Conservation (phyloP, 1,140 invertebrate species). For the Hermetia illucens region DNA sequence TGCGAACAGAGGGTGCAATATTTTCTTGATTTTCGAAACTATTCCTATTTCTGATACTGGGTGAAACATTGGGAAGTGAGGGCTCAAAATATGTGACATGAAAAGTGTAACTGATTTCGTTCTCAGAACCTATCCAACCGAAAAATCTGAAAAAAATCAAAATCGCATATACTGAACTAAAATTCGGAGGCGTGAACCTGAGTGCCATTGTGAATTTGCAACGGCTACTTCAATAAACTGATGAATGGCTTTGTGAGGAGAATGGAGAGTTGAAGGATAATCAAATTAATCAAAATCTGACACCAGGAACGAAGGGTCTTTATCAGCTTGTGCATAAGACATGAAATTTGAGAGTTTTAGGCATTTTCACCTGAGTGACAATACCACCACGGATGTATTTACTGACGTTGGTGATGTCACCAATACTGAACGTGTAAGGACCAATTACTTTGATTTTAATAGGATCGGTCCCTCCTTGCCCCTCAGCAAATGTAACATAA, state of each 20-base stretch:
- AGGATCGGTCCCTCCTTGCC: constrained; percentile 91
- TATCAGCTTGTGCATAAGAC: constrained; percentile 58
- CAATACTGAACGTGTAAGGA: constrained; percentile 94
- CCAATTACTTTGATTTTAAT: constrained; percentile 82
- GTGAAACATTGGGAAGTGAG: too few relatives aligned
- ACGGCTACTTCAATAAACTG: constrained; percentile 45
- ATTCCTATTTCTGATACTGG: too few relatives aligned
- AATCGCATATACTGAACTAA: too few relatives aligned
- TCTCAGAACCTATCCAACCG: too few relatives aligned
- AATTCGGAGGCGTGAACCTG: too few relatives aligned
- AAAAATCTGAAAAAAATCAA: too few relatives aligned
- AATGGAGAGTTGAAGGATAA: constrained; percentile 74
- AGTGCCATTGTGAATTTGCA: too few relatives aligned
- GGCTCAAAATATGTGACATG: too few relatives aligned
- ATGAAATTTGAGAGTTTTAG: constrained; percentile 72
- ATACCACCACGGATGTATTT: constrained; percentile 75
- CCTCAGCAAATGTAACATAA: constrained; percentile 82
- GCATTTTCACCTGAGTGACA: constrained; percentile 94
- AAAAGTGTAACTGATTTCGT: too few relatives aligned
- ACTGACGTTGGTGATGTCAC: constrained; percentile 65
- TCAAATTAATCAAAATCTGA: constrained; percentile 96
- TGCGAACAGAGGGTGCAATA: too few relatives aligned
- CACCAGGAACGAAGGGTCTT: constrained; percentile 71
- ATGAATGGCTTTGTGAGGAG: constrained; percentile 75
- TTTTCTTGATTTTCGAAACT: too few relatives aligned